phyloP scores from a whole-genome alignment of 2,797 vertebrate species.

The Danionella dracula region DNA sequence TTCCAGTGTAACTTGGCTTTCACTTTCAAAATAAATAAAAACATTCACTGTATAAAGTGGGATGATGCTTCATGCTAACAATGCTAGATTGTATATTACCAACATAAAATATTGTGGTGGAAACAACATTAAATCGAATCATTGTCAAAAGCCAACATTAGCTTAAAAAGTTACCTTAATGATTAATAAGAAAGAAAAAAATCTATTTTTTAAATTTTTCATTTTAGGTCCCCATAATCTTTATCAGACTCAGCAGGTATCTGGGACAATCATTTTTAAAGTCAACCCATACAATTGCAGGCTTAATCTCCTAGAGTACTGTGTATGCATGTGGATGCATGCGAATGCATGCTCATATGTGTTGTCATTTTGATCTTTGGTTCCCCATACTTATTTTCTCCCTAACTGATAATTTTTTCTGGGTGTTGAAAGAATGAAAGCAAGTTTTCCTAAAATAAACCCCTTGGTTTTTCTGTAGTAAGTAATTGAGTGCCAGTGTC shows the following conservation, averaged over 20 bases:
- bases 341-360: not conserved
- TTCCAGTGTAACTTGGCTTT: too few species aligned
- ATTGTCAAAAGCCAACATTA: not conserved
- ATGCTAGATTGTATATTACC: not conserved
- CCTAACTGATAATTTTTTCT: conserved; percentile 10
- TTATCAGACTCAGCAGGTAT: not conserved
- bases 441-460: conserved; percentile 15
- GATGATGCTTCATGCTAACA: not conserved
- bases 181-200: too few species aligned
- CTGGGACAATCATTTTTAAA: not conserved
- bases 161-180: too few species aligned
- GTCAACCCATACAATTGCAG: not conserved
- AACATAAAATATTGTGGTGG: too few species aligned
- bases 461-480: conserved; percentile 42
- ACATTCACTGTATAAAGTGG: conserved; percentile 39
- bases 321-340: too few species aligned
- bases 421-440: not conserved
- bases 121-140: too few species aligned
- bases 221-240: not conserved
- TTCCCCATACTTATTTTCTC: conserved; percentile 41
- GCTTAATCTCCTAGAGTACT: not conserved
- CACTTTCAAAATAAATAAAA: conserved; percentile 19
- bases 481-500: conserved; percentile 46
- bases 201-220: too few species aligned
- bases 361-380: conserved; percentile 24